These are phyloP conservation scores for Actinia tenebrosa DNA, from an alignment of 64 coral and sea anemone species.

Conservation along the genomic window DNA sequence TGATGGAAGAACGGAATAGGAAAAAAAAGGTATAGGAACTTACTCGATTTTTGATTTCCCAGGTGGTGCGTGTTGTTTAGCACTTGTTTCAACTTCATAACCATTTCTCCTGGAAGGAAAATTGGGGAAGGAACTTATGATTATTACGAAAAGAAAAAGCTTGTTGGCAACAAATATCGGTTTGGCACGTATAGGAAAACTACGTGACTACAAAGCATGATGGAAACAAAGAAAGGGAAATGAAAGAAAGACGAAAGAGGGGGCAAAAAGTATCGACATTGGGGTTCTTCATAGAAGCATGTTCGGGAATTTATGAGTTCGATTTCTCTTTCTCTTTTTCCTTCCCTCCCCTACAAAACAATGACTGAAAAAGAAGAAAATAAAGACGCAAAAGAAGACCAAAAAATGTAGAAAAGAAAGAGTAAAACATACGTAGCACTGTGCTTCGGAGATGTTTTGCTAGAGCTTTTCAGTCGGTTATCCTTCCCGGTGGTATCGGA, in stretches of 20 bases:
- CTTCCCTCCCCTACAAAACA: too few relatives aligned
- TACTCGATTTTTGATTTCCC: background rate
- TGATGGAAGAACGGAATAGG: too few relatives aligned
- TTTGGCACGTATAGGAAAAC: too few relatives aligned
- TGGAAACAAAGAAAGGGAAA: too few relatives aligned
- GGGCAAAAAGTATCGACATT: too few relatives aligned
- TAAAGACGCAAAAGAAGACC: background rate
- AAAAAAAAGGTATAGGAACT: background rate
- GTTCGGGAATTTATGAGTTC: too few relatives aligned
- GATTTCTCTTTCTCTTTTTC: too few relatives aligned
- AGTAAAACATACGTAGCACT: background rate
- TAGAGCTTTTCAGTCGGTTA: background rate
- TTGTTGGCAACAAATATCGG: background rate
- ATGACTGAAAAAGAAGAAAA: background rate
- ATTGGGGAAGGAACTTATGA: background rate
- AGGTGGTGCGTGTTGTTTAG: background rate
- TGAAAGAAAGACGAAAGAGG: too few relatives aligned
- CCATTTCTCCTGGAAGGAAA: background rate
- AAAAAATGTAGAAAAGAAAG: background rate
- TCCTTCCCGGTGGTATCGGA: background rate
- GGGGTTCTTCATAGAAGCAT: too few relatives aligned
- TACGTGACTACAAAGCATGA: too few relatives aligned
- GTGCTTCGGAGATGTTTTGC: background rate
- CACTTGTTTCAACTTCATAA: background rate
- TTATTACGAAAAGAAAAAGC: background rate